Evolutionary conservation across 1,140 invertebrate genomes (phyloP).

Genomic region (Brevipalpus yothersi): DNA sequence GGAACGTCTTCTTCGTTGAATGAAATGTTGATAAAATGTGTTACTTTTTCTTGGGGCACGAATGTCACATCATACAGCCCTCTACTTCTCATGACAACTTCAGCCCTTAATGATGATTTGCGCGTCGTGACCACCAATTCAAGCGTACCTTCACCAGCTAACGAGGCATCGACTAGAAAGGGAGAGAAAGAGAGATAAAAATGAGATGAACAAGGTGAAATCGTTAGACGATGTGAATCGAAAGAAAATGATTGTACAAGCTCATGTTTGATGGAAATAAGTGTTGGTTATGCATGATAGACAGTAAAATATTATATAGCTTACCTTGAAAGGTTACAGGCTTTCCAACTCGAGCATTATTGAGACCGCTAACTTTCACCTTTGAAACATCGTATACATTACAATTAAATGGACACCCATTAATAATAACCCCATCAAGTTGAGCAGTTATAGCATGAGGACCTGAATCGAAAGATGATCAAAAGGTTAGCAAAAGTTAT

Average conservation of each 20-base stretch:
- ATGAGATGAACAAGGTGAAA: background rate
- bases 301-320: slow-evolving; percentile 1
- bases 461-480: slow-evolving; percentile 21
- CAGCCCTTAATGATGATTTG: slow-evolving; percentile 32
- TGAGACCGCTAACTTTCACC: slow-evolving; percentile 49
- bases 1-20: slow-evolving; percentile 85
- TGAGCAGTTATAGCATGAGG: slow-evolving; percentile 54
- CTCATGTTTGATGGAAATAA: background rate
- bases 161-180: slow-evolving; percentile 71
- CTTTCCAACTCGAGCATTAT: slow-evolving; percentile 20
- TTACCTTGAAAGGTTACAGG: slow-evolving; percentile 21
- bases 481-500: background rate
- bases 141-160: slow-evolving; percentile 80
- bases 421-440: slow-evolving; percentile 52
- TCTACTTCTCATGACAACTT: slow-evolving; percentile 58
- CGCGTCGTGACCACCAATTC: slow-evolving; percentile 79
- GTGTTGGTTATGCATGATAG: background rate
- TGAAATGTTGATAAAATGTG: slow-evolving; percentile 82
- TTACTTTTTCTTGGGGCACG: slow-evolving; percentile 58
- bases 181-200: background rate
- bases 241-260: no score
- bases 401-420: slow-evolving; percentile 71
- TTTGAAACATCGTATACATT: slow-evolving; percentile 74
- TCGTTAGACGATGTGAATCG: no score
- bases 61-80: slow-evolving; percentile 91